Evolutionary conservation across 2,888 invertebrate genomes (phyloP).

Genomic region (Flabesymbios commensalis): DNA sequence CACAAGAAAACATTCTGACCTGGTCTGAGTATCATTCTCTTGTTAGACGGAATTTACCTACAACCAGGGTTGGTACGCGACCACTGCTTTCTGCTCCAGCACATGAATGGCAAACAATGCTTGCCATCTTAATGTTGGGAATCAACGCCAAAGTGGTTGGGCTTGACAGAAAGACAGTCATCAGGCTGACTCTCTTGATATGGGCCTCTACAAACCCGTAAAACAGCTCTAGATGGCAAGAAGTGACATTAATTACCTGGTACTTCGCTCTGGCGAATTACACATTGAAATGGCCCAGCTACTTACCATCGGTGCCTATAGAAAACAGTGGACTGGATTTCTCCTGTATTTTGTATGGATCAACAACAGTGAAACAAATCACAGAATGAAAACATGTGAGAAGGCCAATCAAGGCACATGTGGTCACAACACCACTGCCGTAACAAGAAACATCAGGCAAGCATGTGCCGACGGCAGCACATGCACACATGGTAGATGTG

Average conservation of each 20-base stretch:
- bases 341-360: conserved; percentile 3
- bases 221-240: no score
- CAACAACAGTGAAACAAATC: conserved; percentile 5
- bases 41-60: background rate
- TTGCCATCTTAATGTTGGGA: background rate
- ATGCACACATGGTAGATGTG: no score
- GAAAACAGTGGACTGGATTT: conserved; percentile 11
- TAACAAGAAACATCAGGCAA: no score
- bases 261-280: conserved; percentile 1
- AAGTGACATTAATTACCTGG: no score
- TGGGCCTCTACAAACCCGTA: conserved; percentile 5
- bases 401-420: background rate
- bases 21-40: conserved; percentile 5
- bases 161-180: background rate
- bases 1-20: background rate
- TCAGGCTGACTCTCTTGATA: conserved; percentile 6
- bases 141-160: conserved; percentile 3
- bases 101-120: conserved; percentile 4
- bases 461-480: no score
- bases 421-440: no score
- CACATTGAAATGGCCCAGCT: conserved; percentile 4
- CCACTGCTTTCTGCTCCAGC: conserved; percentile 9
- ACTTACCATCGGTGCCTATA: background rate
- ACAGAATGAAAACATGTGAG: background rate
- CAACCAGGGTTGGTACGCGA: background rate